Percentiles rank a stretch among this genome's conserved stretches.
Evolutionary conservation across 1,140 invertebrate species (phyloP).

Genomic region (Zaprionus camerounensis): DNA sequence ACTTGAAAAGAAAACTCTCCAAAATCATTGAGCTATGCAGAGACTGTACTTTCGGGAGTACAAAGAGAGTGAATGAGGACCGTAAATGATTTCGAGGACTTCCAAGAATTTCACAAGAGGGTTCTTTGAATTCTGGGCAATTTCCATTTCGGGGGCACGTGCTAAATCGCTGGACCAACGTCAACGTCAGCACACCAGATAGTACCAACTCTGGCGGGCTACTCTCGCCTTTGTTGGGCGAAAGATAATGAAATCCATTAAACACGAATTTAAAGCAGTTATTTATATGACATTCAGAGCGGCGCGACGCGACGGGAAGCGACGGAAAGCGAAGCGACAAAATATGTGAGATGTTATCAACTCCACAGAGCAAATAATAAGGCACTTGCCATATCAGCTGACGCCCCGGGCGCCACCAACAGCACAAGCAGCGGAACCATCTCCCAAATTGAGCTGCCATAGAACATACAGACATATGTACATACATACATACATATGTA

Average conservation of each 20-base stretch:
- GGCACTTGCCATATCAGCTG: conserved; percentile 46
- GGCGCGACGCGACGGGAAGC: conserved; percentile 12
- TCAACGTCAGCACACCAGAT: conserved; percentile 15
- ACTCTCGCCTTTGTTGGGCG: conserved; percentile 27
- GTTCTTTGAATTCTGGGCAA: conserved; percentile 1
- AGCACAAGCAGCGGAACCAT: background rate
- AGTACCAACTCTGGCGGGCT: background rate
- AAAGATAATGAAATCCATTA: conserved; percentile 72
- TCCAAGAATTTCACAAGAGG: conserved; percentile 27
- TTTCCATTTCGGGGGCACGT: conserved; percentile 32
- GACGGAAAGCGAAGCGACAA: conserved; percentile 17
- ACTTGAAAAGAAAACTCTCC: background rate
- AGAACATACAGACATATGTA: background rate
- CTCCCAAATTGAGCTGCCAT: background rate
- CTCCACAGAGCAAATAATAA: conserved; percentile 43
- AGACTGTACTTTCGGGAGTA: background rate
- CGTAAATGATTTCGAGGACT: conserved; percentile 5
- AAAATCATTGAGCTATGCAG: background rate
- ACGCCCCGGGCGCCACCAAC: conserved; percentile 11
- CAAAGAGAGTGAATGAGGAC: background rate
- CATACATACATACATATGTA: no score
- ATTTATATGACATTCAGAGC: conserved; percentile 55
- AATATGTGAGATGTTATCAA: conserved; percentile 46
- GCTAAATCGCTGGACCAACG: conserved; percentile 9
- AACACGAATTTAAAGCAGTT: conserved; percentile 67